These are phyloP conservation scores for Puffinus mauretanicus DNA, from an alignment of 2,113 vertebrate species.

Conservation along the genomic window DNA sequence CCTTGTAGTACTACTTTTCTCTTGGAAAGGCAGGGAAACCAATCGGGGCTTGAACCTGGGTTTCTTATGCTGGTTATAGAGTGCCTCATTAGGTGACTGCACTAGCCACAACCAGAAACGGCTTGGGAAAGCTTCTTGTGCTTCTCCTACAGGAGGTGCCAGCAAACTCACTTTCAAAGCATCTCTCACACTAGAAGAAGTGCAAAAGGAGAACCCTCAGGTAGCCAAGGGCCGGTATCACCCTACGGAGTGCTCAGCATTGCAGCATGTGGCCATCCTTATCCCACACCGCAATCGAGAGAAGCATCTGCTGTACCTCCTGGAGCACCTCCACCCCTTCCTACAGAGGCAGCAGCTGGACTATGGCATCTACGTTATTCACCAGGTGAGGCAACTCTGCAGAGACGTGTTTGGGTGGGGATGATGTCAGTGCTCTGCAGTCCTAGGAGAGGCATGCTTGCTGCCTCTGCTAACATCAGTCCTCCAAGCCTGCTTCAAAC, in stretches of 20 bases:
- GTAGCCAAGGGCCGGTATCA: slow-evolving; percentile 78
- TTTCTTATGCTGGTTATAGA: neutral
- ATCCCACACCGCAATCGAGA: slow-evolving; percentile 90
- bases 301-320: slow-evolving; percentile 88
- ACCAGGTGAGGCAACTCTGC: slow-evolving; percentile 82
- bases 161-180: slow-evolving; percentile 80
- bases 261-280: slow-evolving; percentile 88
- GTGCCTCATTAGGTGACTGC: neutral
- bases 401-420: neutral
- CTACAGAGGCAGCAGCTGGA: slow-evolving; percentile 93
- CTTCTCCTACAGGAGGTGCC: slow-evolving; percentile 78
- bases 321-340: slow-evolving; percentile 92
- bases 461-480: neutral
- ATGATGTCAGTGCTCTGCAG: neutral
- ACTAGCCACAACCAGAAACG: neutral
- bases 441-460: neutral
- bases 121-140: neutral
- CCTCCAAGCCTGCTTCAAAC: neutral
- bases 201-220: slow-evolving; percentile 77
- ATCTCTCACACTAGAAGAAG: slow-evolving; percentile 81
- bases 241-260: slow-evolving; percentile 80
- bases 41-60: neutral
- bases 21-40: neutral
- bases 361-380: slow-evolving; percentile 91
- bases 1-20: neutral